These are phyloP conservation scores for Cricetomys ansorgei DNA, from an alignment of 2,113 vertebrate genomes.

Conservation along the genomic window DNA sequence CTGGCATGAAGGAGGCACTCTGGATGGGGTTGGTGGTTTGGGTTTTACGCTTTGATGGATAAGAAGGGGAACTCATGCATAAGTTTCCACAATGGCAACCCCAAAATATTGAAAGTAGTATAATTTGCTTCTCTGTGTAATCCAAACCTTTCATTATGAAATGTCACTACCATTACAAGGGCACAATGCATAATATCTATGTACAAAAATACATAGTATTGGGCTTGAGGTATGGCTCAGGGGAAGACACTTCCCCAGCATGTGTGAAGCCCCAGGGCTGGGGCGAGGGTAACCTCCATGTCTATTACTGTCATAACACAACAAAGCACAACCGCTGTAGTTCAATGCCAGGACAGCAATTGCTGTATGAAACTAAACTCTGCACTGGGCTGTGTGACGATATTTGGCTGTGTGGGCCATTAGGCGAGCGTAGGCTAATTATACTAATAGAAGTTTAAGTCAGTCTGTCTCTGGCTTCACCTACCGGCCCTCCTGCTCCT, in stretches of 20 bases:
- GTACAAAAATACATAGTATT: neutral
- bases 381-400: constrained; percentile 1
- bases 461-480: neutral
- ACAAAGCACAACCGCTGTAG: neutral
- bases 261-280: neutral
- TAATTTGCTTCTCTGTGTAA: neutral
- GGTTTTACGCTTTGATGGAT: neutral
- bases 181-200: neutral
- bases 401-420: neutral
- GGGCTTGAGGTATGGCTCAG: neutral
- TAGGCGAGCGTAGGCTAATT: neutral
- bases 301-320: constrained; percentile 29
- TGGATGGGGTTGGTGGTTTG: neutral
- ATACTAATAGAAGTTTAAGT: neutral
- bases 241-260: neutral
- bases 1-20: neutral
- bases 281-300: neutral
- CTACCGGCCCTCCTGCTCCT: neutral
- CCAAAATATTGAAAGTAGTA: neutral
- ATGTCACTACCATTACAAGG: neutral
- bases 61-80: neutral
- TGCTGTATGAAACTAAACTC: neutral
- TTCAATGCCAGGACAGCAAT: neutral
- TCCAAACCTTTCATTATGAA: constrained; percentile 24
- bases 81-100: neutral